Percentiles rank a stretch among this genome's conserved stretches.
phyloP scores from a whole-genome alignment of 2,888 invertebrate genomes.

The Brassicogethes aeneus region DNA sequence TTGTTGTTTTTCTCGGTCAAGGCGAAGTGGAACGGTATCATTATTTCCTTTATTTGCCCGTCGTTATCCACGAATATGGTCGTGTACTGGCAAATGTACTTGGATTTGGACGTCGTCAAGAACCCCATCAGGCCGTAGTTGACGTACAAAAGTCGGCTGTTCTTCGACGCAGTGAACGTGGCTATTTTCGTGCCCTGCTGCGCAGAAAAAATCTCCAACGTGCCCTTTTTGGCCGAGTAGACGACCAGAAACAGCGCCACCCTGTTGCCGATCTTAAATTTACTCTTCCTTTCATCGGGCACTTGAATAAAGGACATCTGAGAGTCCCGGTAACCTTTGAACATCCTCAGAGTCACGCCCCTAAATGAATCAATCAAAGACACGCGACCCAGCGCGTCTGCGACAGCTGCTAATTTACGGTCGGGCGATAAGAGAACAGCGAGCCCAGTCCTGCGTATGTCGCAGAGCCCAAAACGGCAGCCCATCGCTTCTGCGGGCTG shows the following conservation, averaged over 20 bases:
- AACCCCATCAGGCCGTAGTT: conserved; percentile 75
- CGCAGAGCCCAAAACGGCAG: conserved; percentile 73
- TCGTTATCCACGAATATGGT: conserved; percentile 78
- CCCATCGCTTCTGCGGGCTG: conserved; percentile 65
- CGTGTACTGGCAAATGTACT: conserved; percentile 52
- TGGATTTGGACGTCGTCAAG: conserved; percentile 46
- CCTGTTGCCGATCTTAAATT: conserved; percentile 33
- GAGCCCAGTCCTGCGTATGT: conserved; percentile 66
- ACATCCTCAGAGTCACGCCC: conserved; percentile 74
- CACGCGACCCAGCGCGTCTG: conserved; percentile 83
- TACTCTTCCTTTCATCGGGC: conserved; percentile 49
- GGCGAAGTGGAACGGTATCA: conserved; percentile 86
- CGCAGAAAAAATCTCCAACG: conserved; percentile 87
- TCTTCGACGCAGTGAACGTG: conserved; percentile 82
- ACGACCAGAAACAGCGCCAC: conserved; percentile 80
- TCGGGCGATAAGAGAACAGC: conserved; percentile 73
- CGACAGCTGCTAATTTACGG: conserved; percentile 67
- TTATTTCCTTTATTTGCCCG: conserved; percentile 71
- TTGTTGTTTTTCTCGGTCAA: conserved; percentile 81
- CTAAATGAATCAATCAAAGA: conserved; percentile 73
- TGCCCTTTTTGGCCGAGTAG: conserved; percentile 85
- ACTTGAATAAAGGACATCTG: conserved; percentile 91
- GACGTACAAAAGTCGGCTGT: conserved; percentile 70
- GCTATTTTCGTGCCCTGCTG: conserved; percentile 86
- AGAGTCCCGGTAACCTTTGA: conserved; percentile 95